phyloP scores from a whole-genome alignment of 2,113 vertebrate genomes.

The Alligator sinensis region DNA sequence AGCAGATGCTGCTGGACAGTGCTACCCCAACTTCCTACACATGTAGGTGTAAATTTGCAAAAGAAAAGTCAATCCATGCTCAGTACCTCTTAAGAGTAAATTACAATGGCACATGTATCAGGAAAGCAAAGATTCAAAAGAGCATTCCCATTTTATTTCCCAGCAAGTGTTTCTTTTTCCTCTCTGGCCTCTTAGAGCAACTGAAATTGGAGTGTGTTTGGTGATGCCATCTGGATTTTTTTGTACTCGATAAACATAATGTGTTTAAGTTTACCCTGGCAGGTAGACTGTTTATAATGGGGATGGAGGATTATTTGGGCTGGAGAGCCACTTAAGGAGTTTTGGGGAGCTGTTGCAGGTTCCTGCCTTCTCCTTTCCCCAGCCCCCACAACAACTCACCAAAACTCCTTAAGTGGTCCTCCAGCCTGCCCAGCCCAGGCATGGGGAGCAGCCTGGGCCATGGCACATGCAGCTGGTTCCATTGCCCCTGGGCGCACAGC shows the following conservation, averaged over 20 bases:
- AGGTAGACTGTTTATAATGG: not conserved
- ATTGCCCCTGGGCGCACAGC: no score
- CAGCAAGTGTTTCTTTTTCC: not conserved
- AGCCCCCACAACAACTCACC: no score
- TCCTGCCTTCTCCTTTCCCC: no score
- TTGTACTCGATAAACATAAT: not conserved
- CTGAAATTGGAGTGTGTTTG: not conserved
- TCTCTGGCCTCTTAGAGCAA: not conserved
- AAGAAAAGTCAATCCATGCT: conserved; percentile 1
- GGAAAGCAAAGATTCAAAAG: not conserved
- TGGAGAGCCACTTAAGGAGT: no score
- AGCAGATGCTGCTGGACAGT: not conserved
- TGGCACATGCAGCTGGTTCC: no score
- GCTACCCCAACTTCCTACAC: not conserved
- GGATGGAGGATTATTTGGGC: no score
- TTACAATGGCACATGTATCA: not conserved
- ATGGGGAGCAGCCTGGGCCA: no score
- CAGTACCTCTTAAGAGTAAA: accelerated
- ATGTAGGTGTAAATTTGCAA: not conserved
- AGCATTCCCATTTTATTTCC: accelerated
- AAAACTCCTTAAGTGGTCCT: no score
- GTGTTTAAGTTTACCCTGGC: not conserved
- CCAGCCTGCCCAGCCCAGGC: no score
- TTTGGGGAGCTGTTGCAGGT: no score
- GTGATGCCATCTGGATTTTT: not conserved